phyloP scores from a whole-genome alignment of 2,113 vertebrate species.

The Myrmecophaga tridactyla region DNA sequence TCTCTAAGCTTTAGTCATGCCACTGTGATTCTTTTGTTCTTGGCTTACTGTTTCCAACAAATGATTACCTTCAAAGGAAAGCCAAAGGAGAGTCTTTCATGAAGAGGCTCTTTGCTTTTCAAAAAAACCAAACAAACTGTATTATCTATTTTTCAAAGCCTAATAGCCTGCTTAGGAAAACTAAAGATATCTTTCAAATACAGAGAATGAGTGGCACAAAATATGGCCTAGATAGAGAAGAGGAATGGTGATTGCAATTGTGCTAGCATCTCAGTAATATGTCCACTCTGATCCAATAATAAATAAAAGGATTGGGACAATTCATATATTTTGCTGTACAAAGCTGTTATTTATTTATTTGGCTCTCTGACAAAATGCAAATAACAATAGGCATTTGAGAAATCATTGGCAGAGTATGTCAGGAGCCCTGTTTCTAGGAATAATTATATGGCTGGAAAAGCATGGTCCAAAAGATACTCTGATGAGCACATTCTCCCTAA shows the following conservation, averaged over 20 bases:
- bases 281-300: background rate
- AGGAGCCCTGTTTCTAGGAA: slow-evolving; percentile 40
- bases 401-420: slow-evolving; percentile 61
- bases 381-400: slow-evolving; percentile 50
- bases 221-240: background rate
- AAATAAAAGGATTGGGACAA: background rate
- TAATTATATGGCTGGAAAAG: background rate
- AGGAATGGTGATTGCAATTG: slow-evolving; percentile 31
- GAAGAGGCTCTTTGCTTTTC: slow-evolving; percentile 71
- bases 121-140: slow-evolving; percentile 18
- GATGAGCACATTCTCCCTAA: background rate
- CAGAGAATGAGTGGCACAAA: slow-evolving; percentile 23
- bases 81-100: slow-evolving; percentile 67
- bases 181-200: slow-evolving; percentile 54
- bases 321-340: background rate
- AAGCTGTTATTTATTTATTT: background rate
- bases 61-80: slow-evolving; percentile 78
- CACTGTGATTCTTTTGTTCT: slow-evolving; percentile 76
- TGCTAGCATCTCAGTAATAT: background rate
- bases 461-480: background rate
- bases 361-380: slow-evolving; percentile 47
- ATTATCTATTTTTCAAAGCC: slow-evolving; percentile 62
- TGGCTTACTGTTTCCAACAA: slow-evolving; percentile 67
- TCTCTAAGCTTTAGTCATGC: slow-evolving; percentile 76
- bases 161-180: slow-evolving; percentile 56